phyloP scores from a whole-genome alignment of 2,797 vertebrate species.

The Melanitta fusca region DNA sequence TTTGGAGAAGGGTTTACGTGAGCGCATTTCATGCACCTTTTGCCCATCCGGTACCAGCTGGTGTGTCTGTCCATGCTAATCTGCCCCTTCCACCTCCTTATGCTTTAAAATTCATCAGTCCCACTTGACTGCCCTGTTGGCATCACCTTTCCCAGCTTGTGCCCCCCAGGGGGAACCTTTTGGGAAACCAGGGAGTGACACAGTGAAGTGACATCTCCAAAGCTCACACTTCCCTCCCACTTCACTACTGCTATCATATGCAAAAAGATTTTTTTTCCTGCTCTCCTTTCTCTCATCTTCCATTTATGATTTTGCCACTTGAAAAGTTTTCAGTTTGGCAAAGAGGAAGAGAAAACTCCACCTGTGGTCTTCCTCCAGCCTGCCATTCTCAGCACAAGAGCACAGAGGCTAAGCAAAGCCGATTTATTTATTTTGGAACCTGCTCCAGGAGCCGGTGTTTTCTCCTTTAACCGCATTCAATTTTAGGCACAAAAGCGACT shows the following conservation, averaged over 20 bases:
- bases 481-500: background rate
- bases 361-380: background rate
- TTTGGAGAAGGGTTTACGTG: background rate
- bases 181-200: background rate
- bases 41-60: background rate
- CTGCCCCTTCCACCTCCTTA: background rate
- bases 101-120: background rate
- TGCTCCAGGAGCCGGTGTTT: background rate
- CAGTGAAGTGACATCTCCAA: background rate
- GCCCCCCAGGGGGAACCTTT: background rate
- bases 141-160: rapidly evolving
- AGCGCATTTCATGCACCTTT: background rate
- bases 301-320: background rate
- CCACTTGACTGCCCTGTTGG: background rate
- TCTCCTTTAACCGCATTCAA: background rate
- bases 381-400: background rate
- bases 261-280: background rate
- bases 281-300: background rate
- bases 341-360: background rate
- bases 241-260: rapidly evolving
- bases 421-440: background rate
- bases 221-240: background rate
- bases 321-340: background rate
- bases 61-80: background rate
- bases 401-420: background rate